Evolutionary conservation across 2,888 invertebrate species (phyloP).

Genomic region (Eilema depressum): DNA sequence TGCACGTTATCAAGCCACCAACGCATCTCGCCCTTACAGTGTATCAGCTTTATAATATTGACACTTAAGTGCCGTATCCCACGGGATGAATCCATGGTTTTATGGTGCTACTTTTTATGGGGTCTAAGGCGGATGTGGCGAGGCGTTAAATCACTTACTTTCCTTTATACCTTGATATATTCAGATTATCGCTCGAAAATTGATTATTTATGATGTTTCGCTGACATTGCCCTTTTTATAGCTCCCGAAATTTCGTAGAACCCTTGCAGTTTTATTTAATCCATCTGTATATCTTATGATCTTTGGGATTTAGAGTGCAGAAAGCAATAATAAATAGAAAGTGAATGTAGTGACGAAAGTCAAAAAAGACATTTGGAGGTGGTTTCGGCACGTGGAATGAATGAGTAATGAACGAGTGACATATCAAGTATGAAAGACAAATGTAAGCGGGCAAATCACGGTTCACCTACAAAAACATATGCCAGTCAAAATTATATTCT

Average conservation of each 20-base stretch:
- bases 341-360: background rate
- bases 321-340: background rate
- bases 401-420: background rate
- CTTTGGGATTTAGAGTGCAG: background rate
- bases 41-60: constrained; percentile 65
- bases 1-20: constrained; percentile 62
- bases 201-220: constrained; percentile 25
- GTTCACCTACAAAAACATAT: background rate
- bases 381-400: background rate
- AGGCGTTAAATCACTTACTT: constrained; percentile 49
- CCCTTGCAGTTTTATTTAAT: background rate
- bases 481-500: background rate
- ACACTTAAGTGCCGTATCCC: constrained; percentile 61
- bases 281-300: background rate
- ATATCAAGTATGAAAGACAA: background rate
- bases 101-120: constrained; percentile 74
- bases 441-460: too few relatives aligned
- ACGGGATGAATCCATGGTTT: constrained; percentile 66
- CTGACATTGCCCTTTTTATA: constrained; percentile 4
- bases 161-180: constrained; percentile 32
- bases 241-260: background rate
- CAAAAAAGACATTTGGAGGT: background rate
- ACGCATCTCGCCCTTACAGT: constrained; percentile 59
- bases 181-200: constrained; percentile 39
- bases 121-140: constrained; percentile 45